A percentile compares a stretch with the other conserved stretches of the same genome.
These are phyloP conservation scores for Esox niger DNA, from an alignment of 2,113 vertebrate genomes.

Conservation along the genomic window DNA sequence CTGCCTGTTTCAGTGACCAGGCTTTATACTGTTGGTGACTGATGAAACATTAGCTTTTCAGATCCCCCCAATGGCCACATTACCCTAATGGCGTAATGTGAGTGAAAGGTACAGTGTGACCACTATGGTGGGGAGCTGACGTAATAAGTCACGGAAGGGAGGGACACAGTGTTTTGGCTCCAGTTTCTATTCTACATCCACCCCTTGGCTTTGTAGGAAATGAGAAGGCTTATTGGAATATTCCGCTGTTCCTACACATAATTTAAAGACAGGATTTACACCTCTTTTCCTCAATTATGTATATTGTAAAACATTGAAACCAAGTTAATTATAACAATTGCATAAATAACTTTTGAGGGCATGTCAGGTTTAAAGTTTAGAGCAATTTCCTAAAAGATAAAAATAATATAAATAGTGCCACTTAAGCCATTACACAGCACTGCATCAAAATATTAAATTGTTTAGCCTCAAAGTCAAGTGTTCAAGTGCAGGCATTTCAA, in stretches of 20 bases:
- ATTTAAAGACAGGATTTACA: too few species aligned
- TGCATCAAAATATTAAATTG: neutral
- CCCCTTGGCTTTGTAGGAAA: neutral
- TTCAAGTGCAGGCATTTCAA: neutral
- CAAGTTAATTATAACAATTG: too few species aligned
- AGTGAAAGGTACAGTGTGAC: neutral
- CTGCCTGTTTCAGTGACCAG: conserved; percentile 12
- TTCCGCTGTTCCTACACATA: too few species aligned
- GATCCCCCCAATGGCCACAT: neutral
- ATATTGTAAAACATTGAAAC: too few species aligned
- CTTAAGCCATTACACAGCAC: neutral
- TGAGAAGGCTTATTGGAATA: neutral
- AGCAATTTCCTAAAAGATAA: neutral
- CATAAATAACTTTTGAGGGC: too few species aligned
- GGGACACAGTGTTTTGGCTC: neutral
- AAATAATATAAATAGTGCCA: neutral
- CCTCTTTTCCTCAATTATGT: too few species aligned
- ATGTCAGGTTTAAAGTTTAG: too few species aligned
- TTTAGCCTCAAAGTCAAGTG: neutral
- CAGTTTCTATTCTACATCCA: neutral
- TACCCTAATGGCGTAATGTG: neutral
- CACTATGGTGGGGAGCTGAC: neutral
- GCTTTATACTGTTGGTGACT: conserved; percentile 14
- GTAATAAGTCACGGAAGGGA: neutral
- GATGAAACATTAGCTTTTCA: conserved; percentile 4